A percentile compares a stretch with the other conserved stretches of the same genome.
Conservation (phyloP, 35 echinoderm and acorn worm species). For the Apostichopus japonicus region DNA sequence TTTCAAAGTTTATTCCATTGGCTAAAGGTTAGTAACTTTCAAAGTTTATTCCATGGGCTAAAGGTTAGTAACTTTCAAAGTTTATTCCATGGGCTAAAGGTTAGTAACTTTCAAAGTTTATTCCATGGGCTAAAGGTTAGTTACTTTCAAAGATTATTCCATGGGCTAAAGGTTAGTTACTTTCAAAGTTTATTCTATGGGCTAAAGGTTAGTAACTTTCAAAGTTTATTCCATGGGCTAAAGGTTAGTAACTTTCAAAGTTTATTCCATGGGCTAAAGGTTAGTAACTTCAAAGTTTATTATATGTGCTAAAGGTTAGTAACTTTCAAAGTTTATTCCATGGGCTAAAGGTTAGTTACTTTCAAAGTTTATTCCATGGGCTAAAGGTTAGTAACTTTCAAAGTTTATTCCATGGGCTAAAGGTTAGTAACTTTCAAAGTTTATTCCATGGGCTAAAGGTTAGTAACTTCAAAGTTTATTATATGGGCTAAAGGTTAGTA, state of each 20-base stretch:
- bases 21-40: constrained; percentile 25
- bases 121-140: constrained; percentile 29
- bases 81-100: constrained; percentile 18
- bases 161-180: constrained; percentile 20
- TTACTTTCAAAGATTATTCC: constrained; percentile 13
- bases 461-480: not conserved
- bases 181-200: constrained; percentile 4
- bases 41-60: constrained; percentile 2
- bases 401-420: constrained; percentile 9
- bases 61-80: constrained; percentile 37
- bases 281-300: constrained; percentile 10
- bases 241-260: constrained; percentile 37
- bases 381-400: constrained; percentile 34
- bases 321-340: constrained; percentile 9
- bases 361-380: constrained; percentile 5
- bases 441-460: constrained; percentile 26
- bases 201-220: constrained; percentile 25
- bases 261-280: constrained; percentile 18
- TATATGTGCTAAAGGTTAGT: constrained; percentile 17
- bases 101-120: not conserved
- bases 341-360: constrained; percentile 25
- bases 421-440: constrained; percentile 25
- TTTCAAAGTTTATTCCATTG: constrained; percentile 15
- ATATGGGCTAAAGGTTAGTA: constrained; percentile 16
- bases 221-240: constrained; percentile 2